Evolutionary conservation across 2,888 invertebrate species (phyloP).

Genomic region (Baccha elongata): DNA sequence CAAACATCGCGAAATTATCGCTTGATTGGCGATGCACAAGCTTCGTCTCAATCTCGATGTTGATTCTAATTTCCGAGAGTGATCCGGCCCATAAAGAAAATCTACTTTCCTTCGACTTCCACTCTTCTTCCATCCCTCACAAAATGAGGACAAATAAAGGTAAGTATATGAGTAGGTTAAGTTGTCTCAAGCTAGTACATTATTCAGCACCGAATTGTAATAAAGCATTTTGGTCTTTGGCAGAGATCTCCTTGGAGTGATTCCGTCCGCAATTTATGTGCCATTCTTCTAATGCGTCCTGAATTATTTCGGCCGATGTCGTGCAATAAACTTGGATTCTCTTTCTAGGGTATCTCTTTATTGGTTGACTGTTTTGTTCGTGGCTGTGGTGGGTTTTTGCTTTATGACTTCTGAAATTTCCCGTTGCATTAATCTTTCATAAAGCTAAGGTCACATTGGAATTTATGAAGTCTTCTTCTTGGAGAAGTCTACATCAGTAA

Average conservation of each 20-base stretch:
- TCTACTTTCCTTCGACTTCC: constrained; percentile 23
- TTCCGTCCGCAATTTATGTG: constrained; percentile 69
- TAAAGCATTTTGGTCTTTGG: constrained; percentile 75
- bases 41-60: constrained; percentile 12
- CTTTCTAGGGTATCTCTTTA: constrained; percentile 39
- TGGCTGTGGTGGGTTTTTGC: constrained; percentile 64
- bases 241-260: constrained; percentile 69
- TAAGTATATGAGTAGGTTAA: constrained; percentile 69
- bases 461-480: constrained; percentile 64
- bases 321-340: constrained; percentile 70
- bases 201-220: constrained; percentile 75
- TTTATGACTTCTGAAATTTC: constrained; percentile 72
- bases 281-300: constrained; percentile 74
- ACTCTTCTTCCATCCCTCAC: background rate
- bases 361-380: constrained; percentile 6
- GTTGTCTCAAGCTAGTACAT: constrained; percentile 75
- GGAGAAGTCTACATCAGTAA: constrained; percentile 30
- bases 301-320: constrained; percentile 69
- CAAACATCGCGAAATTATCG: constrained; percentile 64
- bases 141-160: constrained; percentile 48
- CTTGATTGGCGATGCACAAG: constrained; percentile 55
- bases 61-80: constrained; percentile 70
- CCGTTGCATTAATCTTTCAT: constrained; percentile 71
- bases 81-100: constrained; percentile 66
- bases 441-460: constrained; percentile 69